These are phyloP conservation scores for Cephalopachus bancanus DNA, from an alignment of 2,797 vertebrate genomes.

Conservation along the genomic window DNA sequence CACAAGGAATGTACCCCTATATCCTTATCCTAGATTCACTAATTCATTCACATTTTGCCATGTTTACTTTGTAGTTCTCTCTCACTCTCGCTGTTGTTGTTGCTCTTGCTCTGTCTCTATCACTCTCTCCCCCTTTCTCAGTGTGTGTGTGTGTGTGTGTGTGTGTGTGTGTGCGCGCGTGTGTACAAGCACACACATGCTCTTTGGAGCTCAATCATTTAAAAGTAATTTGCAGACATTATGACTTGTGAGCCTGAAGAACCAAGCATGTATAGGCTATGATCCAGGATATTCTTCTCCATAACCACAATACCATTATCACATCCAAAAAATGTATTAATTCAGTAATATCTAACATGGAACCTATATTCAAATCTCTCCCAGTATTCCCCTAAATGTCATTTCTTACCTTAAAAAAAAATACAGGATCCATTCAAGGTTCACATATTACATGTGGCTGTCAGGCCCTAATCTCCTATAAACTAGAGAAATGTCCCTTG, in stretches of 20 bases:
- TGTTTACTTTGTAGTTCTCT: background rate
- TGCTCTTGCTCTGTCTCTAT: no score
- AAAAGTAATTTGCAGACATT: constrained; percentile 11
- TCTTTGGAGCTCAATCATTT: background rate
- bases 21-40: background rate
- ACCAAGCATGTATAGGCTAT: background rate
- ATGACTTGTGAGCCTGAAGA: background rate
- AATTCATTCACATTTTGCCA: background rate
- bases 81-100: background rate
- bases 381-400: background rate
- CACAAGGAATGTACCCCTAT: background rate
- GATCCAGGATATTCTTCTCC: background rate
- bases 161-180: background rate
- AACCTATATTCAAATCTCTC: background rate
- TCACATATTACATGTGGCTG: background rate
- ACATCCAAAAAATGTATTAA: background rate
- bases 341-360: background rate
- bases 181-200: rapidly evolving
- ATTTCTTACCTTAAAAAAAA: constrained; percentile 1
- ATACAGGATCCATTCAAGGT: background rate
- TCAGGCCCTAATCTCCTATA: background rate
- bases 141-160: background rate
- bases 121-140: background rate
- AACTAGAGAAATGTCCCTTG: background rate
- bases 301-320: background rate